Base-by-base conservation (phyloP, 2,113 vertebrate genomes). In the Peromyscus leucopus region DNA sequence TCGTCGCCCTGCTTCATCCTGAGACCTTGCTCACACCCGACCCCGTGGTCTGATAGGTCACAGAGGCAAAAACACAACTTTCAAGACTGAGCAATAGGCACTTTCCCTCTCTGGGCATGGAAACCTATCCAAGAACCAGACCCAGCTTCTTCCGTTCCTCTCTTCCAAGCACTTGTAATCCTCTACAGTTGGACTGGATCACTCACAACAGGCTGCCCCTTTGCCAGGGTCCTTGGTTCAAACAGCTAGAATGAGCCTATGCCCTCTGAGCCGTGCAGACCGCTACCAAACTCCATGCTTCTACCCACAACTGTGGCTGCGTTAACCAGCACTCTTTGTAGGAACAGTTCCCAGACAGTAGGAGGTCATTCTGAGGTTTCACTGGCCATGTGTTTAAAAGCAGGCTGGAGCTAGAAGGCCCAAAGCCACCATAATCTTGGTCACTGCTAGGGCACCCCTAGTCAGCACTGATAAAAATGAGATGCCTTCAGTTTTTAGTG, bases 161-260 rank as follows among this genome's bases (percentile, higher is more conserved):
- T n/a, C 78, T 2, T 39, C 31, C 75, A 65, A 7, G 2, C 71
- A 1, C 90, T 55, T 69, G 91, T 65, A n/a, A 59, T 2, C 12
- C 89, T 17, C 63, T 36, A 6, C 1, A 1, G 59, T 36, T 78
- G 95, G 13, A 90, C 91, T 72, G 75, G 1, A 51, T 92, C 79
- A 15, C 86, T 92, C 82, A 61, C 97, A 91, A 21, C 96, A 51
- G 94, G 72, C 61, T 94, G 96, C 22, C 36, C 61, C 5, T 1
- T 85, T 48, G 97, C 96, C 97, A 95, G 96, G 7, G 42, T 6
- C 90, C 94, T 46, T 65, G 89, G 90, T 46, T 39, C 93, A 88
- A 59, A 67, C 6, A 92, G 85, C 67, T 74, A 85, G 55, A 74
- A 42, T 0, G 0, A 51, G 88, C 48, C 80, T 4, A 28, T 46